Conservation (phyloP, 2,797 vertebrate species). For the Premnoplex brunnescens region DNA sequence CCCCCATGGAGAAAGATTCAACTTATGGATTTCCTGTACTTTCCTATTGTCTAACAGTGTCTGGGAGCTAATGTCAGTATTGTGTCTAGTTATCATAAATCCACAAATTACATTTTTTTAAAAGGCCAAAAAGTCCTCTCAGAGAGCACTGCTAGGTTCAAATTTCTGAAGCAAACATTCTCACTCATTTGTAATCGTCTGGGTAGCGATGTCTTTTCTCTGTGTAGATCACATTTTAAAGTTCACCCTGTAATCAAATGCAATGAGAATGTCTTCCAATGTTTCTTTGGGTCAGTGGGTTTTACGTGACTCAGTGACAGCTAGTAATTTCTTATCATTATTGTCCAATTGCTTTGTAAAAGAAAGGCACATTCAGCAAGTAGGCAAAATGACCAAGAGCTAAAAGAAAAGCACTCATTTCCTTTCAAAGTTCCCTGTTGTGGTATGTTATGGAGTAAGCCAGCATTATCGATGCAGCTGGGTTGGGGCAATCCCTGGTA, state of each 20-base stretch:
- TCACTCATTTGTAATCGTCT: accelerated
- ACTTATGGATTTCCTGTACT: constrained; percentile 6
- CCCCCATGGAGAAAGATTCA: background rate
- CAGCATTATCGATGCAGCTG: background rate
- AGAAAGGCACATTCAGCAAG: background rate
- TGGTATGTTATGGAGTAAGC: background rate
- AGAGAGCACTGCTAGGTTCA: background rate
- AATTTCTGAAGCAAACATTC: background rate
- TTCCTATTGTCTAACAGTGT: background rate
- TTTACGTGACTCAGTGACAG: background rate
- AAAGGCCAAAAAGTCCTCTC: background rate
- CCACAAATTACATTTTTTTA: background rate
- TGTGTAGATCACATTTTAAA: background rate
- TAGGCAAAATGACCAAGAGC: background rate
- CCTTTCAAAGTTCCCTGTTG: background rate
- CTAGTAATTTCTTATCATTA: background rate
- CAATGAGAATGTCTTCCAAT: background rate
- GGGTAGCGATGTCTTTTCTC: background rate
- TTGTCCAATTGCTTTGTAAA: background rate
- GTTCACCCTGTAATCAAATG: background rate
- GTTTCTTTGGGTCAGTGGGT: background rate
- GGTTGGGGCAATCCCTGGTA: too few relatives aligned
- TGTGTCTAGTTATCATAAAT: constrained; percentile 30
- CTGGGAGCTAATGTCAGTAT: background rate
- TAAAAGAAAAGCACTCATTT: background rate